Percentiles rank a stretch among this genome's conserved stretches.
phyloP scores from a whole-genome alignment of 53 echinoderm and acorn worm species.

The Paracentrotus lividus region DNA sequence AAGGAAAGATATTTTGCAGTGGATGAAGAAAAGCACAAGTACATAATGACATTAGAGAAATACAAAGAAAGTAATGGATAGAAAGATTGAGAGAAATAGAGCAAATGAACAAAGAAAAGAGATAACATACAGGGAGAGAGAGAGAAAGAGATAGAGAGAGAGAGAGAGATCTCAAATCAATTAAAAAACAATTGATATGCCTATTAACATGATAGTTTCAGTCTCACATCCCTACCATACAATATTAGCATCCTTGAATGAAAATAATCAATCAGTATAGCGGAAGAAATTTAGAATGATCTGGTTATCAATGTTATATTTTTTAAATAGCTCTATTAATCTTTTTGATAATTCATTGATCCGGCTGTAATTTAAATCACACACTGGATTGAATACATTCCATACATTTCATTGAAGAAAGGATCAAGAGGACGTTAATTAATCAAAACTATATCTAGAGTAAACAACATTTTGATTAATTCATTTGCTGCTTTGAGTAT shows the following conservation, averaged over 20 bases:
- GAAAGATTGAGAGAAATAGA: neutral
- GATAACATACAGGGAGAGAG: neutral
- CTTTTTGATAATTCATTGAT: neutral
- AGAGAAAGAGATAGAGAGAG: neutral
- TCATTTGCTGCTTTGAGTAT: too few species aligned
- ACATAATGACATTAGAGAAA: neutral
- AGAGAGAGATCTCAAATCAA: neutral
- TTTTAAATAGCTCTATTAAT: too few species aligned
- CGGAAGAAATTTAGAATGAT: neutral
- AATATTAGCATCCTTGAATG: neutral
- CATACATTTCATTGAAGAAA: too few species aligned
- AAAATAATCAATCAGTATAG: neutral
- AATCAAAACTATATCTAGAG: too few species aligned
- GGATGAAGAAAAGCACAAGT: neutral
- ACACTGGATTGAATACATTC: neutral
- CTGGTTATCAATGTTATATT: neutral
- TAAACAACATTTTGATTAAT: too few species aligned
- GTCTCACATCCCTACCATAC: neutral
- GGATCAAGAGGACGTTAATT: too few species aligned
- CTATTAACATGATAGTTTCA: conserved; percentile 25
- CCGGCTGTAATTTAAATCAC: neutral
- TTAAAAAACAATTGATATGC: conserved; percentile 1
- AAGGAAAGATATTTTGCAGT: too few species aligned
- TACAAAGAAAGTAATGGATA: neutral
- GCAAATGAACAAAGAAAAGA: neutral